Evolutionary conservation across 2,797 vertebrate species (phyloP).

Genomic region (Netta rufina): DNA sequence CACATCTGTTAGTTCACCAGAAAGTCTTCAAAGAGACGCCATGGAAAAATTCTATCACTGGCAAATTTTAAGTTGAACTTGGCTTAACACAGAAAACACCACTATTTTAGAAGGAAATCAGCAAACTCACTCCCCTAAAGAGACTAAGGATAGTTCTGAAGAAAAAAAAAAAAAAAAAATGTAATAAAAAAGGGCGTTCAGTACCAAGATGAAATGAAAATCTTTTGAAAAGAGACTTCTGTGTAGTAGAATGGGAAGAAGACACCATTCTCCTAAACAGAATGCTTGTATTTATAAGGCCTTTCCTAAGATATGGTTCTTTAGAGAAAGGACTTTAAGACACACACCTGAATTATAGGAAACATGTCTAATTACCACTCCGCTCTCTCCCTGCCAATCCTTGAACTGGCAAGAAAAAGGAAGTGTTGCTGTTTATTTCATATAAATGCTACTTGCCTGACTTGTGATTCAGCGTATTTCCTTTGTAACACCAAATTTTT

Average conservation of each 20-base stretch:
- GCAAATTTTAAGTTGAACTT: neutral
- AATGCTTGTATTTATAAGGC: neutral
- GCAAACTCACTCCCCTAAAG: neutral
- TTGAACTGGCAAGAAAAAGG: neutral
- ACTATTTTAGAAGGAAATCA: neutral
- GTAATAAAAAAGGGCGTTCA: neutral
- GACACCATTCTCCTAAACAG: neutral
- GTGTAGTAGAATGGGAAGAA: neutral
- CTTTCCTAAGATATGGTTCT: neutral
- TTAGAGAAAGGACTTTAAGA: neutral
- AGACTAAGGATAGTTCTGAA: neutral
- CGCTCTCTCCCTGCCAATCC: neutral
- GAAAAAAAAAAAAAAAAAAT: neutral
- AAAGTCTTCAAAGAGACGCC: neutral
- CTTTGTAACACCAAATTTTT: neutral
- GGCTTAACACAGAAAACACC: neutral
- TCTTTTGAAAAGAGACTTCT: neutral
- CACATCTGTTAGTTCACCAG: neutral
- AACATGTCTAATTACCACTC: neutral
- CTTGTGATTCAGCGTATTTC: neutral
- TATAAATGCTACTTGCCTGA: neutral
- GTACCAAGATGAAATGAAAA: neutral
- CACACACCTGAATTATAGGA: too few relatives aligned
- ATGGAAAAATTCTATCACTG: neutral
- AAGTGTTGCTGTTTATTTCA: neutral